phyloP scores from a whole-genome alignment of 2,113 vertebrate genomes.

The Promerops cafer region DNA sequence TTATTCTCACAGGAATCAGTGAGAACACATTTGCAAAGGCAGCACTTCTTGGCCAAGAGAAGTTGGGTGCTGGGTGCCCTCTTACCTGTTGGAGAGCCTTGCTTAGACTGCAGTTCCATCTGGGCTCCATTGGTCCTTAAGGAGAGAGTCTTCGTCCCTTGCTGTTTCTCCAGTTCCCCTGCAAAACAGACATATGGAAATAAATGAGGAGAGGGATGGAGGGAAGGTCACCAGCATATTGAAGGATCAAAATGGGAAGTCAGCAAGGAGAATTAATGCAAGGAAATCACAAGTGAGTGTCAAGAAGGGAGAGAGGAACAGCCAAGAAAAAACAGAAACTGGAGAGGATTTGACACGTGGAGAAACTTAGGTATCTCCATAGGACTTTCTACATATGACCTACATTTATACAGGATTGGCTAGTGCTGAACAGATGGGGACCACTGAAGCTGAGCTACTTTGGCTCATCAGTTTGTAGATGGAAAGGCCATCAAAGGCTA shows the following conservation, averaged over 20 bases:
- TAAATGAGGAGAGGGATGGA: background rate
- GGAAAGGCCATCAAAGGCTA: background rate
- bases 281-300: background rate
- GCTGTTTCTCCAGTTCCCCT: slow-evolving; percentile 97
- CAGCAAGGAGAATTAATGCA: background rate
- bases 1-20: background rate
- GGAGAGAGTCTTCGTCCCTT: slow-evolving; percentile 81
- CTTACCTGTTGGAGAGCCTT: slow-evolving; percentile 88
- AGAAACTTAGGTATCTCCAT: fast-evolving
- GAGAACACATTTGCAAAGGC: background rate
- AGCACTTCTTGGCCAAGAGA: background rate
- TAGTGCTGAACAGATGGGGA: background rate
- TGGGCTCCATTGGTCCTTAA: slow-evolving; percentile 85
- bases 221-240: background rate
- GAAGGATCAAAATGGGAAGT: background rate
- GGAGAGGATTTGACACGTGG: background rate
- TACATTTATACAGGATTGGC: background rate
- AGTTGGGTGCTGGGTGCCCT: background rate
- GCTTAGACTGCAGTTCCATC: slow-evolving; percentile 82
- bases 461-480: background rate
- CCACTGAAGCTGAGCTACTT: background rate
- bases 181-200: background rate
- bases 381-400: background rate
- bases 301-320: background rate
- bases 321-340: background rate